Percentiles rank a stretch among this genome's conserved stretches.
phyloP scores from a whole-genome alignment of 2,113 vertebrate genomes.

The Morone saxatilis region DNA sequence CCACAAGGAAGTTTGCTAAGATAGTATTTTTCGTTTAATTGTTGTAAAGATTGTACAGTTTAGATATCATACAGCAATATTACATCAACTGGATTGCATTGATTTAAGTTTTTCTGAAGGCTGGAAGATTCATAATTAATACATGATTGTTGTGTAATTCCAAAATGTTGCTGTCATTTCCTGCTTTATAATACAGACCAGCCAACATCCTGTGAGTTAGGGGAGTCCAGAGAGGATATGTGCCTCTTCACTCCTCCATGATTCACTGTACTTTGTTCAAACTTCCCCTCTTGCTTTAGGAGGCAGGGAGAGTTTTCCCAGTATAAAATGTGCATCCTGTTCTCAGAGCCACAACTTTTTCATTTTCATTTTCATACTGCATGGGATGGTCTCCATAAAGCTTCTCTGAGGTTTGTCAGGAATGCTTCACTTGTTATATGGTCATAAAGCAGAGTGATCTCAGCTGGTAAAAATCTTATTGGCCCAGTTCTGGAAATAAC shows the following conservation, averaged over 20 bases:
- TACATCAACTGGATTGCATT: background rate
- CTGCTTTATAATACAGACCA: slow-evolving; percentile 56
- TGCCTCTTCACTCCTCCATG: slow-evolving; percentile 50
- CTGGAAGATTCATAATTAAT: slow-evolving; percentile 12
- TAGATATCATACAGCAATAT: background rate
- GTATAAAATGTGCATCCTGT: slow-evolving; percentile 67
- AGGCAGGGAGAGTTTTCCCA: slow-evolving; percentile 39
- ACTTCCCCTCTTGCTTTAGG: slow-evolving; percentile 64
- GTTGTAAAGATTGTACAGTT: background rate
- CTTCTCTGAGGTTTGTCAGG: slow-evolving; percentile 64
- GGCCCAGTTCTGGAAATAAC: slow-evolving; percentile 54
- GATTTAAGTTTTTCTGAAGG: background rate
- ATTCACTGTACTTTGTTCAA: slow-evolving; percentile 63
- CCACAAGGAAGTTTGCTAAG: background rate
- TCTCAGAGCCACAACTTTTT: slow-evolving; percentile 28
- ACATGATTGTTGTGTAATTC: slow-evolving; percentile 45
- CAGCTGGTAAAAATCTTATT: slow-evolving; percentile 75
- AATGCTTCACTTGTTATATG: slow-evolving; percentile 68
- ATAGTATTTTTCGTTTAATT: background rate
- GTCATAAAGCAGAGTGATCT: slow-evolving; percentile 66
- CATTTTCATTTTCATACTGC: slow-evolving; percentile 38
- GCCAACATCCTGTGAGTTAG: slow-evolving; percentile 74
- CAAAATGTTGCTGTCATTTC: slow-evolving; percentile 68
- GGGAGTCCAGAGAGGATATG: slow-evolving; percentile 66
- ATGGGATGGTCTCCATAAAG: slow-evolving; percentile 55